Percentiles rank a stretch among this genome's conserved stretches.
These are phyloP conservation scores for Chlorodrepanis virens DNA, from an alignment of 2,113 vertebrate species.

Conservation along the genomic window DNA sequence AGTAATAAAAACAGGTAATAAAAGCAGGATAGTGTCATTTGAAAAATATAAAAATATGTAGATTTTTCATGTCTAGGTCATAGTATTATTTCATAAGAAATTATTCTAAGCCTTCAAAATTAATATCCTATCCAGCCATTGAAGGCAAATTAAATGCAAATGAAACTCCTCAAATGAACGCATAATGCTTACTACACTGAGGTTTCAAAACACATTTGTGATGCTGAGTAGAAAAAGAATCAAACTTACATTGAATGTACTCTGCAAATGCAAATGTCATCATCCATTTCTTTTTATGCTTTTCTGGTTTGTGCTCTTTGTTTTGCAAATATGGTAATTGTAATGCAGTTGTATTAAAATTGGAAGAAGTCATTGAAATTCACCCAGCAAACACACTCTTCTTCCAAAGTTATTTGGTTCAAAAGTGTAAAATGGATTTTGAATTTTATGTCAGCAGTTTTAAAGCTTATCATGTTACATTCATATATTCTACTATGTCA, in stretches of 20 bases:
- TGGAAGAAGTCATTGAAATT: conserved; percentile 24
- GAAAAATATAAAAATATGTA: neutral
- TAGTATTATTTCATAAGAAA: conserved; percentile 8
- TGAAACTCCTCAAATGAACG: conserved; percentile 23
- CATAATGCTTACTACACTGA: conserved; percentile 10
- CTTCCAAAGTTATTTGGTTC: neutral
- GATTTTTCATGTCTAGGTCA: conserved; percentile 3
- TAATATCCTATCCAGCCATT: conserved; percentile 29
- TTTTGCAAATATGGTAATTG: conserved; percentile 51
- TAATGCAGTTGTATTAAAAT: conserved; percentile 40
- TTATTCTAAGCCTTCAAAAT: conserved; percentile 27
- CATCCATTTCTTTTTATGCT: conserved; percentile 21
- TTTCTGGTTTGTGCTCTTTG: conserved; percentile 35
- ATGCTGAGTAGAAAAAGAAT: conserved; percentile 10
- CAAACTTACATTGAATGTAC: neutral
- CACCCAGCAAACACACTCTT: neutral
- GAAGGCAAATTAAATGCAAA: conserved; percentile 63
- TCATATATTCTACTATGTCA: neutral
- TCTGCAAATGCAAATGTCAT: conserved; percentile 47
- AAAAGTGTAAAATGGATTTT: neutral
- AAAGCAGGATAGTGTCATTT: neutral
- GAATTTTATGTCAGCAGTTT: neutral
- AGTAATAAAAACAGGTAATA: neutral
- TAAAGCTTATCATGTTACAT: neutral
- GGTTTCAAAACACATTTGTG: conserved; percentile 44